phyloP scores from a whole-genome alignment of 2,113 vertebrate species.

The Heterotis niloticus region DNA sequence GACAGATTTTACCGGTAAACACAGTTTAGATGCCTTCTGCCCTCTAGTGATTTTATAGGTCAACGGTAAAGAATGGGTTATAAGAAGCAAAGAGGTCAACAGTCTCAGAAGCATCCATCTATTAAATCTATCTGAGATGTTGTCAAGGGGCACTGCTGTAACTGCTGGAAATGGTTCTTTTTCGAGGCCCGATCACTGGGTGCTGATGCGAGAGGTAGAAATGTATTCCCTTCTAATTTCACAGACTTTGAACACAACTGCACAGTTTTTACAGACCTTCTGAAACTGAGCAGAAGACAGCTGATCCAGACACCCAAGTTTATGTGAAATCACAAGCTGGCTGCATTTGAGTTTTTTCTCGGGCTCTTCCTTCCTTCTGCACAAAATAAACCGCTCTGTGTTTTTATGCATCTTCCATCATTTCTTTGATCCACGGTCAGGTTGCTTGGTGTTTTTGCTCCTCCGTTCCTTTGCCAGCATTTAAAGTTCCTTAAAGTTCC shows the following conservation, averaged over 20 bases:
- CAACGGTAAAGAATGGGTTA: not conserved
- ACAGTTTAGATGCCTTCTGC: slow-evolving; percentile 27
- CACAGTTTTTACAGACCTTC: not conserved
- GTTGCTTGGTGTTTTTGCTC: not conserved
- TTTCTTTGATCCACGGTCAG: not conserved
- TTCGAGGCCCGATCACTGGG: not conserved
- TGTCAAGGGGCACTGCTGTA: slow-evolving; percentile 4
- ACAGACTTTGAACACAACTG: not conserved
- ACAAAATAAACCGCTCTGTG: too few species aligned
- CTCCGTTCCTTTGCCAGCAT: not conserved
- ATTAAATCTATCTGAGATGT: not conserved
- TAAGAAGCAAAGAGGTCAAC: slow-evolving; percentile 20
- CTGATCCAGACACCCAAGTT: not conserved
- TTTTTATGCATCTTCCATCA: not conserved
- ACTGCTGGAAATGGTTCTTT: slow-evolving; percentile 4
- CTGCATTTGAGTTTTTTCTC: too few species aligned
- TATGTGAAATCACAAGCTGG: not conserved
- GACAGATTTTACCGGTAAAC: not conserved
- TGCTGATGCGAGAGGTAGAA: slow-evolving; percentile 5
- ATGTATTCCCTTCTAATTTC: slow-evolving; percentile 5
- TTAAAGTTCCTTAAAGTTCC: not conserved
- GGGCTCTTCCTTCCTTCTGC: not conserved
- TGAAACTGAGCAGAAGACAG: not conserved
- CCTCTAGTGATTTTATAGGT: not conserved
- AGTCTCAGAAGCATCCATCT: slow-evolving; percentile 6